Conservation (phyloP, 2,113 vertebrate genomes). For the Verasper variegatus region DNA sequence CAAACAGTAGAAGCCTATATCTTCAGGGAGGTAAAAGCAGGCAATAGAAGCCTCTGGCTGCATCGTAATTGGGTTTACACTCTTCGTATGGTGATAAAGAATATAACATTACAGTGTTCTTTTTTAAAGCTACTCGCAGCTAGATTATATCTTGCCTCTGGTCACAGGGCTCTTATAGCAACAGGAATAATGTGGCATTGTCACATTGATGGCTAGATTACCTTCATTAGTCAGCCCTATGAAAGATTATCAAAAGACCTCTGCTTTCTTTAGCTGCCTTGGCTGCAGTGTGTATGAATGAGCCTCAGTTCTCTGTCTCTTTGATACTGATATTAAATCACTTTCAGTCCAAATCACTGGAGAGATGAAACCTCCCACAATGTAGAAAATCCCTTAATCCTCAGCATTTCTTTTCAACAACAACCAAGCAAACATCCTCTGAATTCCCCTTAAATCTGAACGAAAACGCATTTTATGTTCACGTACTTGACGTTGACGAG, state of each 20-base stretch:
- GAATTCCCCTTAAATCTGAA: conserved; percentile 26
- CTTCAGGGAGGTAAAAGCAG: not conserved
- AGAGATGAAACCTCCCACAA: conserved; percentile 40
- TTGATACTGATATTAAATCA: conserved; percentile 67
- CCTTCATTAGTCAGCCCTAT: conserved; percentile 26
- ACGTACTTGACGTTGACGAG: not conserved
- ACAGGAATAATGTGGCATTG: conserved; percentile 45
- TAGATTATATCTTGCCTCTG: conserved; percentile 5
- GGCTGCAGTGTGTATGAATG: conserved; percentile 39
- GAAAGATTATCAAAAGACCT: conserved; percentile 17
- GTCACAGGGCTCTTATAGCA: conserved; percentile 15
- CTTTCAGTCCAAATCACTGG: conserved; percentile 21
- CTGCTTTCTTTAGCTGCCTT: conserved; percentile 22
- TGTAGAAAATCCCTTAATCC: conserved; percentile 38
- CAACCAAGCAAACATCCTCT: conserved; percentile 14
- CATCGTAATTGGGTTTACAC: not conserved
- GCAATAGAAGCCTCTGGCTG: not conserved
- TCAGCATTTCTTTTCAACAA: conserved; percentile 3
- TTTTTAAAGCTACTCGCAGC: not conserved
- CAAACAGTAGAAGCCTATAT: not conserved
- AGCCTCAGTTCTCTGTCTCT: conserved; percentile 51
- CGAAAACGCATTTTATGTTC: conserved; percentile 18
- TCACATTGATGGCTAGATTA: conserved; percentile 39
- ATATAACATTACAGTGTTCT: conserved; percentile 1
- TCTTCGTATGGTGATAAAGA: conserved; percentile 15